Conservation (phyloP, 2,113 vertebrate species). For the Sigmodon hispidus region DNA sequence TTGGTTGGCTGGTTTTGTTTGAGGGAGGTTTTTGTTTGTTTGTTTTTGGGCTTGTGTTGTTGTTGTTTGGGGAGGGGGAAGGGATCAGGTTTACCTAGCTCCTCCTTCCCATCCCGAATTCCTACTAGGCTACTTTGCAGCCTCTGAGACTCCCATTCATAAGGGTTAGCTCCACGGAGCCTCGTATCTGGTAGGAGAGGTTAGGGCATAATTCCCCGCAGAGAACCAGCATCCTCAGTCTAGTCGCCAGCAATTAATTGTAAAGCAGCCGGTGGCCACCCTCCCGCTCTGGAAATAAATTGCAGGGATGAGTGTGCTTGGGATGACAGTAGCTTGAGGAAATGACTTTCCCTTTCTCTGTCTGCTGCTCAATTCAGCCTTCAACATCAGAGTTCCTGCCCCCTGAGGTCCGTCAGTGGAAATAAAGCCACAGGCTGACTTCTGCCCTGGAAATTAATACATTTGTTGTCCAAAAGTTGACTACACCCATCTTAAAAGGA, state of each 20-base stretch:
- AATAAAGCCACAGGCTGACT: background rate
- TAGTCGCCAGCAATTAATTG: slow-evolving; percentile 70
- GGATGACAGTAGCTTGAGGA: background rate
- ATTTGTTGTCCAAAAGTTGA: background rate
- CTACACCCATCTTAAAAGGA: slow-evolving; percentile 34
- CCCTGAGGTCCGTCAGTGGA: background rate
- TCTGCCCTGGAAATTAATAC: background rate
- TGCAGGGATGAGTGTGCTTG: slow-evolving; percentile 9
- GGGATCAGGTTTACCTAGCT: background rate
- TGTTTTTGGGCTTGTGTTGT: background rate
- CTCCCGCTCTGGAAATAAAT: slow-evolving; percentile 60
- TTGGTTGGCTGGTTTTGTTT: background rate
- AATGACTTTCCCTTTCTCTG: background rate
- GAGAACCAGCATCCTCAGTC: slow-evolving; percentile 48
- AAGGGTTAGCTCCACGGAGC: background rate
- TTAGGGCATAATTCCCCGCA: slow-evolving; percentile 25
- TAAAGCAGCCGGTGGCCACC: slow-evolving; percentile 50
- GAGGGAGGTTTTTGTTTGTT: background rate
- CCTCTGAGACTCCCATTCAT: slow-evolving; percentile 51
- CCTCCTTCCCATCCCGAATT: background rate
- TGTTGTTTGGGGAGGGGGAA: too few species aligned
- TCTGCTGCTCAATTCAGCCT: background rate
- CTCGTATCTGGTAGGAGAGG: slow-evolving; percentile 60
- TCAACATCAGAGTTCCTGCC: background rate
- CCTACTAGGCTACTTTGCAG: background rate